A percentile compares a stretch with the other conserved stretches of the same genome.
Conservation (phyloP, 1,140 invertebrate genomes). For the Dendrolimus kikuchii region DNA sequence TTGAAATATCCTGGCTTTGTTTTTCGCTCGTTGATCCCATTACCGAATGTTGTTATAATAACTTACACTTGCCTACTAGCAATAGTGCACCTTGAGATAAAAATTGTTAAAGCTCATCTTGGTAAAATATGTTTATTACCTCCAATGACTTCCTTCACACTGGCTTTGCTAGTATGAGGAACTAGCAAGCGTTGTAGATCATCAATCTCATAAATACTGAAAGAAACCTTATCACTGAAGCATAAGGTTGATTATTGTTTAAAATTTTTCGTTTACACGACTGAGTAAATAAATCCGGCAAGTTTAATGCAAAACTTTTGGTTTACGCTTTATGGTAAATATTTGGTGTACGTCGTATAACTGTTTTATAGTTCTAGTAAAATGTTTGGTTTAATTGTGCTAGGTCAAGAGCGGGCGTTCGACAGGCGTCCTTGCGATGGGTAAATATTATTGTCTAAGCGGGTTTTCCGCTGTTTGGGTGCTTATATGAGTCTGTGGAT, state of each 20-base stretch:
- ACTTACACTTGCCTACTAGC: too few species aligned
- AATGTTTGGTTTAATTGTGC: slow-evolving; percentile 70
- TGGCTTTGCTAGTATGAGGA: slow-evolving; percentile 31
- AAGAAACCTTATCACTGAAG: slow-evolving; percentile 10
- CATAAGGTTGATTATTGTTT: slow-evolving; percentile 25
- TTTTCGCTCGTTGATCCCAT: too few species aligned
- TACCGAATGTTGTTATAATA: too few species aligned
- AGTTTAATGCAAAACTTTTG: slow-evolving; percentile 71
- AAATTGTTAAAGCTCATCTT: neutral
- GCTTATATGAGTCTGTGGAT: slow-evolving; percentile 48
- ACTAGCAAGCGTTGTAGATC: slow-evolving; percentile 18
- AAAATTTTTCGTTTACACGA: slow-evolving; percentile 32
- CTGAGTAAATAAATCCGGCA: slow-evolving; percentile 61
- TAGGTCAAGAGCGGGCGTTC: slow-evolving; percentile 69
- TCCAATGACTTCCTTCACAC: slow-evolving; percentile 36
- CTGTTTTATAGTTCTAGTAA: slow-evolving; percentile 70
- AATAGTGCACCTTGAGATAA: too few species aligned
- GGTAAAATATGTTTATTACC: slow-evolving; percentile 9
- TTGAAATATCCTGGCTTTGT: too few species aligned
- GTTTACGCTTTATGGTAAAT: slow-evolving; percentile 71
- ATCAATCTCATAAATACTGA: slow-evolving; percentile 10
- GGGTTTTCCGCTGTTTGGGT: slow-evolving; percentile 61
- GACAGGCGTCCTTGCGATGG: slow-evolving; percentile 68
- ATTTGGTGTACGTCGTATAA: slow-evolving; percentile 68
- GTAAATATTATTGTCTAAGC: slow-evolving; percentile 71